A percentile compares a stretch with the other conserved stretches of the same genome.
These are phyloP conservation scores for Apistogramma diplotaenia DNA, from an alignment of 2,113 vertebrate species.

Conservation along the genomic window DNA sequence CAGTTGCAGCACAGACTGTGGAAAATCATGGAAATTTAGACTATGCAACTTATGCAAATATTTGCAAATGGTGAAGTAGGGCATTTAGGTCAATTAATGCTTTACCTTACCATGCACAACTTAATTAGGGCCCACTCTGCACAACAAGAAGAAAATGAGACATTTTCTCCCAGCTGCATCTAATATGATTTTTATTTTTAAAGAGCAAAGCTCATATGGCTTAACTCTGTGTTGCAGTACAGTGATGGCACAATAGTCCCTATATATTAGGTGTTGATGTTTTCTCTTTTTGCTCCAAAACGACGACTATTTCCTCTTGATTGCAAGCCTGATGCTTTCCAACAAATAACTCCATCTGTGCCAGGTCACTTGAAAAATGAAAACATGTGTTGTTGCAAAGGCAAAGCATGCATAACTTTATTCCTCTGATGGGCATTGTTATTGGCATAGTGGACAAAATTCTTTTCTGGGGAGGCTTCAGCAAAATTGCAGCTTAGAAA, in stretches of 20 bases:
- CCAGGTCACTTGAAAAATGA: slow-evolving; percentile 13
- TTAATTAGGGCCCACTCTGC: neutral
- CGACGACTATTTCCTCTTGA: slow-evolving; percentile 5
- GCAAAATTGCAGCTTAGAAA: neutral
- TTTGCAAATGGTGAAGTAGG: neutral
- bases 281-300: neutral
- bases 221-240: neutral
- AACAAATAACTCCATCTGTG: neutral
- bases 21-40: neutral
- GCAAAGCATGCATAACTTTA: neutral
- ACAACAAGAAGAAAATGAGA: neutral
- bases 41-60: neutral
- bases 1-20: no score
- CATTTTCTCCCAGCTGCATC: neutral
- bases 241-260: neutral
- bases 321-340: neutral
- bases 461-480: neutral
- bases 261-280: neutral
- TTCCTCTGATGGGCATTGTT: neutral
- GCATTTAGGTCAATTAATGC: neutral
- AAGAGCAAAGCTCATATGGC: neutral
- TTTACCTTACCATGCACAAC: neutral
- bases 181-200: neutral
- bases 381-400: slow-evolving; percentile 26
- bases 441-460: neutral